Percentiles rank a stretch among this genome's conserved stretches.
These are phyloP conservation scores for Bubo blakistoni DNA, from an alignment of 2,113 vertebrate species.

Conservation along the genomic window DNA sequence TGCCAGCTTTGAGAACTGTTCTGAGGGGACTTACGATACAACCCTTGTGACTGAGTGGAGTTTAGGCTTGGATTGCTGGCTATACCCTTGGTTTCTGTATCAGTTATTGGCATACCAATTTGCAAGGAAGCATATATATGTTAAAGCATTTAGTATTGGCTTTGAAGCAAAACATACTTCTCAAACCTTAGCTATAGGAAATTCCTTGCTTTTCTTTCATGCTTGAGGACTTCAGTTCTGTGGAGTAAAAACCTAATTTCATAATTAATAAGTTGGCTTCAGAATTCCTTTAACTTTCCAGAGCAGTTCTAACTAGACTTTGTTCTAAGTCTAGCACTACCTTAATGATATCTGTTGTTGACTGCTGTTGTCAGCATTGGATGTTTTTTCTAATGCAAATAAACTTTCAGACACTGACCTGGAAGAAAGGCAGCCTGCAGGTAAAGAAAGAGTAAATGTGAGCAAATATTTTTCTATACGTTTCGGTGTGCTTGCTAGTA, in stretches of 20 bases:
- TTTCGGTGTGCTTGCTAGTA: background rate
- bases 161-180: background rate
- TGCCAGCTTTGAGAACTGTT: background rate
- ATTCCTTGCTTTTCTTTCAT: background rate
- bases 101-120: background rate
- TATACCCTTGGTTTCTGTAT: background rate
- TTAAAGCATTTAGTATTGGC: background rate
- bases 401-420: background rate
- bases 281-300: background rate
- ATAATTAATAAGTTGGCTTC: background rate
- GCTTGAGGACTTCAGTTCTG: background rate
- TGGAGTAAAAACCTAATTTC: background rate
- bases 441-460: background rate
- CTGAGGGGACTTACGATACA: background rate
- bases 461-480: background rate
- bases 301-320: background rate
- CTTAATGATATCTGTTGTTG: background rate
- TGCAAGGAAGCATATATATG: background rate
- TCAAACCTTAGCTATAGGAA: background rate
- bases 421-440: background rate
- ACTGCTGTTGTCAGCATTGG: background rate
- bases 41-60: background rate
- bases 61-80: background rate
- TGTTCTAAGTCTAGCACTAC: background rate
- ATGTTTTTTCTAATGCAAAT: background rate